These are phyloP conservation scores for Contarinia nasturtii DNA, from an alignment of 1,140 invertebrate genomes.

Conservation along the genomic window DNA sequence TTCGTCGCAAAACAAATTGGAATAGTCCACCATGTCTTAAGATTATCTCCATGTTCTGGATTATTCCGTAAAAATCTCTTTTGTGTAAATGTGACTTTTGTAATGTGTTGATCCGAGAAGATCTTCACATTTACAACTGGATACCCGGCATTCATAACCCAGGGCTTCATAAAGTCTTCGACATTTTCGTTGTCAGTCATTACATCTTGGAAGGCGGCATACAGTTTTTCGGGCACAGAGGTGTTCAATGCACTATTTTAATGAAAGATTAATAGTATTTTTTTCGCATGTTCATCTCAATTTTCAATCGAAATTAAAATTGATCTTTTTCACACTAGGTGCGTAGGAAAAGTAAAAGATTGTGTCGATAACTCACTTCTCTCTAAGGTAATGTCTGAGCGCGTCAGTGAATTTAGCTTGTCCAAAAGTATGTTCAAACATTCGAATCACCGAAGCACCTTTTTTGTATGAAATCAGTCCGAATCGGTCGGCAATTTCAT, in stretches of 20 bases:
- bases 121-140: slow-evolving; percentile 47
- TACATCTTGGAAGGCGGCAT: slow-evolving; percentile 33
- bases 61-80: slow-evolving; percentile 31
- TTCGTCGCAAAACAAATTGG: slow-evolving; percentile 36
- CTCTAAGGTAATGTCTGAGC: slow-evolving; percentile 33
- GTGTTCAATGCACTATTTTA: slow-evolving; percentile 21
- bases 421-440: slow-evolving; percentile 49
- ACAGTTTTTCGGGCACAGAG: slow-evolving; percentile 45
- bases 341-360: background rate
- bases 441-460: slow-evolving; percentile 51
- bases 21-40: slow-evolving; percentile 29
- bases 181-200: slow-evolving; percentile 16
- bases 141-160: slow-evolving; percentile 80
- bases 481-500: slow-evolving; percentile 31
- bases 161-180: slow-evolving; percentile 49
- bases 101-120: background rate
- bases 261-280: slow-evolving; percentile 11
- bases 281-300: slow-evolving; percentile 6
- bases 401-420: slow-evolving; percentile 36
- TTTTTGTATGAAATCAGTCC: slow-evolving; percentile 38
- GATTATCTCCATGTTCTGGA: slow-evolving; percentile 6
- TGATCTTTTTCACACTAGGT: slow-evolving; percentile 1
- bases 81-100: slow-evolving; percentile 12
- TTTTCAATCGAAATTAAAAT: slow-evolving; percentile 6
- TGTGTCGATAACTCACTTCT: slow-evolving; percentile 22